Evolutionary conservation across 1,140 invertebrate species (phyloP), one percentile per base, ranked within the genome.

Genomic region (Tetramorium simillimum): DNA sequence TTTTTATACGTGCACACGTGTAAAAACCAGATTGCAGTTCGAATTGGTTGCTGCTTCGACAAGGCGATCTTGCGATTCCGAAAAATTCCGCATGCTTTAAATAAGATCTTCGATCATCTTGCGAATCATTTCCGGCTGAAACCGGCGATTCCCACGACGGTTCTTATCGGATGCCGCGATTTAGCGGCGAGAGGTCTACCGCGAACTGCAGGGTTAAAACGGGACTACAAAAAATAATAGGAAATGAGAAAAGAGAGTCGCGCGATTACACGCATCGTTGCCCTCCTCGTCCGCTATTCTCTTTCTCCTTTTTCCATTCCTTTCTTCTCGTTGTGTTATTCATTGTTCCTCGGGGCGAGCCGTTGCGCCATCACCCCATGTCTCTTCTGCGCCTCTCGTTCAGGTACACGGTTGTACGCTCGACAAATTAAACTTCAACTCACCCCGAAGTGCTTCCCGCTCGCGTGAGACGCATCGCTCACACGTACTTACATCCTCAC

Each of bases 391-490:
- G 60, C 14, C 21, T 5, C 12, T 56, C 49, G 46, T 37, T 16
- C 62, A 53, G n/a, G 16, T 49, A 53, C 40, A 40, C 76, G 58
- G 3, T 56, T 21, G 65, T 56, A 70, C 49, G n/a, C 77, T 80
- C 77, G 28, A 63, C 62, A 72, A 82, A 82, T 82, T 82, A 72
- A 82, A 82, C 78, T 58, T 82, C 49, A 80, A 58, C 65, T 56
- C 51, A 18, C 0, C 10, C 21, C 51, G 65, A 82, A 72, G 78
- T 56, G 28, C 37, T 80, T 40, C 2, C 14, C 56, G 40, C 16
- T 77, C 18, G 28, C 28, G 56, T 51, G 53, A 40, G 18, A 37
- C 24, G 24, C 16, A 37, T 63, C 58, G 24, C 46, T 10, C 21
- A 33, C 12, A 67, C 37, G n/a, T n/a, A 56, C n/a, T n/a, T 4